Evolutionary conservation across 2,888 invertebrate species (phyloP).

Genomic region (Plebejus melissa): DNA sequence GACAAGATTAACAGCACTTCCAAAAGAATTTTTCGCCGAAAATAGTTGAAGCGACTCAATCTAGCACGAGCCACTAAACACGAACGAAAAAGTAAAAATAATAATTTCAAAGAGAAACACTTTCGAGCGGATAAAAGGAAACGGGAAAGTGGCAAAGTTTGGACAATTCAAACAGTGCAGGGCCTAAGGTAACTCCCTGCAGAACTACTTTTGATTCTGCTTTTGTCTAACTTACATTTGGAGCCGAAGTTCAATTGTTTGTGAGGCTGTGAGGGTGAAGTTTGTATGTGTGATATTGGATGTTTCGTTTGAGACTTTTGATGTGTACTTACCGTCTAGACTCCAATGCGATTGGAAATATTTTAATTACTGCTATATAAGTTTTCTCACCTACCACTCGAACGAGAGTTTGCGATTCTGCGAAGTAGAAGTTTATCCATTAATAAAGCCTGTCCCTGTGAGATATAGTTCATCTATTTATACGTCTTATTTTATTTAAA

Average conservation of each 20-base stretch:
- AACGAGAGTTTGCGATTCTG: neutral
- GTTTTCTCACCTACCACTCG: neutral
- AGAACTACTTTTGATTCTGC: slow-evolving; percentile 68
- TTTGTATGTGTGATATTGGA: slow-evolving; percentile 18
- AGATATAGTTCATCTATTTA: neutral
- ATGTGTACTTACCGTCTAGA: neutral
- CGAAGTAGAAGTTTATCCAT: slow-evolving; percentile 8
- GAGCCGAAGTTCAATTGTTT: slow-evolving; percentile 60
- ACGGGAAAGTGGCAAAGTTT: slow-evolving; percentile 71
- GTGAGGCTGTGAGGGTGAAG: slow-evolving; percentile 41
- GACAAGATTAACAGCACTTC: slow-evolving; percentile 41
- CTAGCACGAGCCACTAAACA: slow-evolving; percentile 60
- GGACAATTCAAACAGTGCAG: slow-evolving; percentile 61
- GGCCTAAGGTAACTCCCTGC: slow-evolving; percentile 61
- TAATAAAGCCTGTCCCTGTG: neutral
- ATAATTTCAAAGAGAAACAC: slow-evolving; percentile 71
- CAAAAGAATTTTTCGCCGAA: slow-evolving; percentile 44
- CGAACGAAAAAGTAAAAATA: slow-evolving; percentile 57
- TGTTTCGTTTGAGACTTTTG: neutral
- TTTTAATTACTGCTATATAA: slow-evolving; percentile 13
- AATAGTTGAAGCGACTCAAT: slow-evolving; percentile 46
- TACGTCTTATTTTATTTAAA: too few relatives aligned
- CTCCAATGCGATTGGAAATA: neutral
- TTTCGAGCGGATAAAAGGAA: slow-evolving; percentile 69
- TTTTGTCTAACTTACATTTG: slow-evolving; percentile 74